Conservation (phyloP, 35 echinoderm and acorn worm genomes). For the Anneissia japonica region DNA sequence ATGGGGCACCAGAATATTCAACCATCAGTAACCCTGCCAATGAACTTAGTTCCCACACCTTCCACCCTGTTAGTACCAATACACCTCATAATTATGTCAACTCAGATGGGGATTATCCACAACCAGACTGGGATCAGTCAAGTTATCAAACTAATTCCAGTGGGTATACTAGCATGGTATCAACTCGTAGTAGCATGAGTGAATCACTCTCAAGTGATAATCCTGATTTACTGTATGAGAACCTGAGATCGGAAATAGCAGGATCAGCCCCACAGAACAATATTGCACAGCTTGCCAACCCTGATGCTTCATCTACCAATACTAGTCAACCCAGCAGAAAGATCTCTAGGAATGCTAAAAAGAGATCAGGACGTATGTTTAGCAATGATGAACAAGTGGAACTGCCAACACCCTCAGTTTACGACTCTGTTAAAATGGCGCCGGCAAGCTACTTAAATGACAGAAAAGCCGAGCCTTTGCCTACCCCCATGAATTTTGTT, state of each 20-base stretch:
- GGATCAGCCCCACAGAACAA: background rate
- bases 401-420: background rate
- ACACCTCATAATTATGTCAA: background rate
- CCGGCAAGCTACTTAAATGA: background rate
- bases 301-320: background rate
- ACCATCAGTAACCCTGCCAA: background rate
- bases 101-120: background rate
- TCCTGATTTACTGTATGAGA: background rate
- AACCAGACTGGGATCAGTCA: background rate
- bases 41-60: background rate
- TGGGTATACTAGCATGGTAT: background rate
- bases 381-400: background rate
- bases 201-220: background rate
- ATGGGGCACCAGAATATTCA: background rate
- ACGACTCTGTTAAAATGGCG: background rate
- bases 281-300: background rate
- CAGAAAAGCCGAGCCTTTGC: background rate
- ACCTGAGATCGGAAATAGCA: background rate
- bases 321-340: background rate
- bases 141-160: no score
- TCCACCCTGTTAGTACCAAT: background rate
- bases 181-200: background rate
- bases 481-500: background rate
- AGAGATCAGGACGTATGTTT: background rate
- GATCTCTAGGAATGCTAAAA: background rate